Evolutionary conservation across 2,888 invertebrate genomes (phyloP).

Genomic region (Pyrocoelia pectoralis): DNA sequence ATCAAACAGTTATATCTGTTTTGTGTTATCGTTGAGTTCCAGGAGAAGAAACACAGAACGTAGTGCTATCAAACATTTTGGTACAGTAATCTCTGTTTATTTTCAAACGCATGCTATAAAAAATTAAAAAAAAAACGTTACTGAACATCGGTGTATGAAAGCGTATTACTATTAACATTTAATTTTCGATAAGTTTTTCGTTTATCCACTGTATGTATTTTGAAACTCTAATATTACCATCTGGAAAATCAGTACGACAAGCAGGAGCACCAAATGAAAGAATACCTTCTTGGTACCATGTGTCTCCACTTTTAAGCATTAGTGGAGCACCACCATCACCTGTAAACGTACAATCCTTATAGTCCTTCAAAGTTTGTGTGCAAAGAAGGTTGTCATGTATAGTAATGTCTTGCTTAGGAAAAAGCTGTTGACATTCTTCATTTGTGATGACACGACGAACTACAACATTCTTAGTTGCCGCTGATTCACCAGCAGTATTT

Average conservation of each 20-base stretch:
- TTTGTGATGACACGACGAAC: neutral
- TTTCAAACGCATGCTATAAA: too few relatives aligned
- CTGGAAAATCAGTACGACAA: neutral
- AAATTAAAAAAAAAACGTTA: too few relatives aligned
- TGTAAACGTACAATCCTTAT: neutral
- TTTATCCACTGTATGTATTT: conserved; percentile 11
- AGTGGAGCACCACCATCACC: conserved; percentile 11
- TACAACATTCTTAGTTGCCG: neutral
- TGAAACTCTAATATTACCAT: conserved; percentile 1
- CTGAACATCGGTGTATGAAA: too few relatives aligned
- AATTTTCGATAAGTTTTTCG: too few relatives aligned
- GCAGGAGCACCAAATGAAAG: neutral
- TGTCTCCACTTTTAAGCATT: neutral
- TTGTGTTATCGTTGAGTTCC: too few relatives aligned
- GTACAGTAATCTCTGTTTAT: too few relatives aligned
- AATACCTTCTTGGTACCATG: conserved; percentile 8
- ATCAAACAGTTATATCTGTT: too few relatives aligned
- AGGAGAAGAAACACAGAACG: too few relatives aligned
- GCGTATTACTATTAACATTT: too few relatives aligned
- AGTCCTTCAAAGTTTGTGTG: neutral
- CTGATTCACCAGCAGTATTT: neutral
- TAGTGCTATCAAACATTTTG: too few relatives aligned
- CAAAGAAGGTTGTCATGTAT: neutral
- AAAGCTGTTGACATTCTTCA: neutral
- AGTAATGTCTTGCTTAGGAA: neutral